phyloP scores from a whole-genome alignment of 2,797 vertebrate genomes.

The Rhodeus uyekii region DNA sequence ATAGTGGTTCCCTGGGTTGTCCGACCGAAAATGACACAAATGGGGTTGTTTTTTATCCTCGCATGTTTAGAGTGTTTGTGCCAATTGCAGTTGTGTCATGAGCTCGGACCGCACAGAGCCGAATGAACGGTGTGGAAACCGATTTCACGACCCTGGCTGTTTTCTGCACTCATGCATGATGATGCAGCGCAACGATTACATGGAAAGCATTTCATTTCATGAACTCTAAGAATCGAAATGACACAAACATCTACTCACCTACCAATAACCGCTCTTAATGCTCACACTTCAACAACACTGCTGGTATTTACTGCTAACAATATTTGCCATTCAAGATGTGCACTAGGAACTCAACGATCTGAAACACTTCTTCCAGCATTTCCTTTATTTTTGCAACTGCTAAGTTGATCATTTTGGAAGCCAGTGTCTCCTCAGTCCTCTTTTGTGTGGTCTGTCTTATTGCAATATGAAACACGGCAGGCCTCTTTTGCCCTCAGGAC shows the following conservation, averaged over 20 bases:
- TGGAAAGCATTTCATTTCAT: background rate
- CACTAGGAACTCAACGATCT: background rate
- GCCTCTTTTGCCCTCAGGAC: conserved; percentile 65
- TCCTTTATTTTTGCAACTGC: background rate
- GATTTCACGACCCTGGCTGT: background rate
- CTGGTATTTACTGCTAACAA: no score
- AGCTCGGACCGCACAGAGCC: background rate
- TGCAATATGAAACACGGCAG: background rate
- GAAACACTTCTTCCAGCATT: background rate
- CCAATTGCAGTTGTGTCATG: background rate
- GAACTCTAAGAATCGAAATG: background rate
- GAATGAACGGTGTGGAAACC: background rate
- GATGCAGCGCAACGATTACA: conserved; percentile 3
- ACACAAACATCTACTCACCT: no score
- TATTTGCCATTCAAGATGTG: no score
- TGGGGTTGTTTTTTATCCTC: background rate
- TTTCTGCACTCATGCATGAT: conserved; percentile 11
- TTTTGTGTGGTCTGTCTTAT: background rate
- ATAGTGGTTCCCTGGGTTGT: background rate
- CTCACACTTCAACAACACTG: no score
- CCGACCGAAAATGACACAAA: background rate
- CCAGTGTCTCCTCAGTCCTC: background rate
- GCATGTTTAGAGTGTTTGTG: background rate
- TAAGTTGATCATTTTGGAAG: background rate
- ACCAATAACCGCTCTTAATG: no score